These are phyloP conservation scores for Cataglyphis livida DNA, from an alignment of 2,888 invertebrate genomes.

Conservation along the genomic window DNA sequence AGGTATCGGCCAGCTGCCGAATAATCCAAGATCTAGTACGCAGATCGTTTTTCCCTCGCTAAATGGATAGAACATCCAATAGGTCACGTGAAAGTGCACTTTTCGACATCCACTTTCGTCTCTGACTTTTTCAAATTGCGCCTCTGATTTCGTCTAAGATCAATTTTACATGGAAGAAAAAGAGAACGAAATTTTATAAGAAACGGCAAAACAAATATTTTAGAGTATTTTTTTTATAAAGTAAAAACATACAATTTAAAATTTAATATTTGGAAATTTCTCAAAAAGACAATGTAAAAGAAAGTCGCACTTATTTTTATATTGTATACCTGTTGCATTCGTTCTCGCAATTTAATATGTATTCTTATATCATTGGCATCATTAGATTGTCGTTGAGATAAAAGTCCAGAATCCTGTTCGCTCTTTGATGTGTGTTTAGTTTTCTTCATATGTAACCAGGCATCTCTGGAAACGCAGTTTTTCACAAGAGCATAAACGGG, in stretches of 20 bases:
- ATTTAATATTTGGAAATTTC: background rate
- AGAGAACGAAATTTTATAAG: background rate
- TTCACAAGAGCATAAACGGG: conserved; percentile 88
- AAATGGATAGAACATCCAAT: conserved; percentile 91
- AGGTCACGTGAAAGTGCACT: conserved; percentile 88
- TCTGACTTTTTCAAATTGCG: conserved; percentile 56
- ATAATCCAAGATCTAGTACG: conserved; percentile 86
- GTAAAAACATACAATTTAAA: background rate
- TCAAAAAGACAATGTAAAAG: background rate
- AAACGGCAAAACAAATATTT: background rate
- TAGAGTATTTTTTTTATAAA: background rate
- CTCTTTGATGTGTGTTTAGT: background rate
- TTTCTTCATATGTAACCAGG: background rate
- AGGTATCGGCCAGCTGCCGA: conserved; percentile 88
- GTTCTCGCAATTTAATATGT: conserved; percentile 2
- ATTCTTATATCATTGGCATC: background rate
- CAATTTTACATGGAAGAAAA: background rate
- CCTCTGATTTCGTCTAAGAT: conserved; percentile 47
- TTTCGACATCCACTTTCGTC: conserved; percentile 58
- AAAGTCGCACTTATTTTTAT: background rate
- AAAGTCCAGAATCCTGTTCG: background rate
- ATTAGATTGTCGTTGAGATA: background rate
- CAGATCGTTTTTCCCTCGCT: conserved; percentile 88
- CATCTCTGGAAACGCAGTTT: conserved; percentile 83
- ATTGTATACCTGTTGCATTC: conserved; percentile 33